Conservation (phyloP, 2,888 invertebrate genomes). For the Baronia brevicornis region DNA sequence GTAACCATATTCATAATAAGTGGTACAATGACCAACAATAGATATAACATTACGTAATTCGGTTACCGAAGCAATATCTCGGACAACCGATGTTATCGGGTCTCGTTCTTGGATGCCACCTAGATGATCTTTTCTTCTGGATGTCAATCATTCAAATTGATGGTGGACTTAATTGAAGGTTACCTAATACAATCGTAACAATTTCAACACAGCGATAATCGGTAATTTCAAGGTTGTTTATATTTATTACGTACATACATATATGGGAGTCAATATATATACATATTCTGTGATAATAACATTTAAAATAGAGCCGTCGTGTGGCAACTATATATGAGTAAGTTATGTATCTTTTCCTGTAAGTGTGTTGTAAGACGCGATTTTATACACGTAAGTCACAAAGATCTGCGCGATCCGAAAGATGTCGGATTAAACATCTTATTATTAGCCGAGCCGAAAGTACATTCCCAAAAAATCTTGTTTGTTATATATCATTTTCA, state of each 20-base stretch:
- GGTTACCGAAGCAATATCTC: slow-evolving; percentile 24
- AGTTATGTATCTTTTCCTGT: too few species aligned
- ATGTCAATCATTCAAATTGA: slow-evolving; percentile 28
- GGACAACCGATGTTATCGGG: slow-evolving; percentile 31
- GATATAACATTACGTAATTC: slow-evolving; percentile 40
- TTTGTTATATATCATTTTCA: too few species aligned
- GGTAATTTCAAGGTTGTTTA: slow-evolving; percentile 5
- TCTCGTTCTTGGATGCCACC: slow-evolving; percentile 34
- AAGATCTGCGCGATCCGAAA: too few species aligned
- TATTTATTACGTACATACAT: slow-evolving; percentile 1
- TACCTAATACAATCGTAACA: slow-evolving; percentile 7
- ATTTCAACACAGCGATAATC: slow-evolving; percentile 9
- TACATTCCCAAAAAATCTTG: too few species aligned
- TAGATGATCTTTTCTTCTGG: slow-evolving; percentile 27
- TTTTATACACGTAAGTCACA: too few species aligned
- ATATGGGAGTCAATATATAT: too few species aligned
- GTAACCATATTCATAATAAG: slow-evolving; percentile 5
- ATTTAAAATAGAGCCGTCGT: too few species aligned
- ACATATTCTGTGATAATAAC: too few species aligned
- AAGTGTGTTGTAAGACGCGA: too few species aligned
- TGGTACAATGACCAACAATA: slow-evolving; percentile 25
- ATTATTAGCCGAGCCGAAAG: too few species aligned
- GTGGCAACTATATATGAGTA: too few species aligned
- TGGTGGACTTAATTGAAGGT: slow-evolving; percentile 25
- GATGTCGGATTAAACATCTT: too few species aligned